These are phyloP conservation scores for Zosterops lateralis DNA, from an alignment of 2,113 vertebrate genomes.

Conservation along the genomic window DNA sequence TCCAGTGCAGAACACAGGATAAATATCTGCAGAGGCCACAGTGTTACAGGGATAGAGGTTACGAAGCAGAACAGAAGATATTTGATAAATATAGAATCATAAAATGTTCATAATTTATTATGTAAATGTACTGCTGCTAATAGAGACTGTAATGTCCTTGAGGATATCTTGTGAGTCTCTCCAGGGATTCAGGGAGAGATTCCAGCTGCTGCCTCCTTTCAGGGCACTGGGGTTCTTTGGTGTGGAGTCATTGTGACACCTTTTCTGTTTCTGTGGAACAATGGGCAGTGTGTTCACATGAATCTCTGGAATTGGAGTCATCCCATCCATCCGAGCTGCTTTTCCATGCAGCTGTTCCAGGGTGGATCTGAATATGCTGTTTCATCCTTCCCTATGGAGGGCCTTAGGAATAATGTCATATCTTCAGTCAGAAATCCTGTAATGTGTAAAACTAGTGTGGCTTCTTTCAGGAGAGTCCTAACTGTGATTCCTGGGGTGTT, in stretches of 20 bases:
- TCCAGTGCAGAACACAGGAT: not conserved
- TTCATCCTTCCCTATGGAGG: not conserved
- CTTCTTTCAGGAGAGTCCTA: not conserved
- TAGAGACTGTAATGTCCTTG: not conserved
- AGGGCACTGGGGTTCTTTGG: not conserved
- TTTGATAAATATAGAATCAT: not conserved
- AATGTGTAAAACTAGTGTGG: not conserved
- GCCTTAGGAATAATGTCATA: not conserved
- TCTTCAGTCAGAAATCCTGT: not conserved
- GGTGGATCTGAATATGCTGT: not conserved
- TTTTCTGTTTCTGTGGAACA: not conserved
- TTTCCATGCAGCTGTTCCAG: not conserved
- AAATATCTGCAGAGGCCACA: not conserved
- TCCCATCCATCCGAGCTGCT: not conserved
- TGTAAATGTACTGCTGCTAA: not conserved
- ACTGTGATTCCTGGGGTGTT: not conserved
- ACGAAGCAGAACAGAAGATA: not conserved
- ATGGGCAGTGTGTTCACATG: not conserved
- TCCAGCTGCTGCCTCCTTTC: not conserved
- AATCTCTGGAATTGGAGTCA: not conserved
- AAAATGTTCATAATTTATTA: not conserved
- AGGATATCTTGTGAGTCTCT: not conserved
- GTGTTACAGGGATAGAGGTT: not conserved
- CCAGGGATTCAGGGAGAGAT: not conserved
- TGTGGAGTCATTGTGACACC: not conserved